phyloP scores from a whole-genome alignment of 2,888 invertebrate genomes.

The Clusia tigrina region DNA sequence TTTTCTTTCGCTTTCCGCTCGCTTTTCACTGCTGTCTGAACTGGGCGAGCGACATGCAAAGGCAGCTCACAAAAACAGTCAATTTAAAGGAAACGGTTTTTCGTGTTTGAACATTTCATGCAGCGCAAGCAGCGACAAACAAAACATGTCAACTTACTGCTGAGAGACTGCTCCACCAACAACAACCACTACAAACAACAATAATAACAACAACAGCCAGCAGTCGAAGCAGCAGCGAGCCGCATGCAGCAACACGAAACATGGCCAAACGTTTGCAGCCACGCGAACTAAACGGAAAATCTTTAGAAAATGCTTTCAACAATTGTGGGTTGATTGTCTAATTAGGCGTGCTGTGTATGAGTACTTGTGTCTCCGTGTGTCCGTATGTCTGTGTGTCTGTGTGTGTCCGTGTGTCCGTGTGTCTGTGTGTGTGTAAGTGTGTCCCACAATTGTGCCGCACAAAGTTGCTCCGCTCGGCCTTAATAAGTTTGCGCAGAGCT shows the following conservation, averaged over 20 bases:
- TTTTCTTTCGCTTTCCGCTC: not conserved
- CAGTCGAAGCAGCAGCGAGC: slow-evolving; percentile 22
- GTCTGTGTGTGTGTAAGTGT: not conserved
- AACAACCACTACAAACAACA: not conserved
- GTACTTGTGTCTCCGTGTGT: too few relatives aligned
- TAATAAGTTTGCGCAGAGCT: too few relatives aligned
- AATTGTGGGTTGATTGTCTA: too few relatives aligned
- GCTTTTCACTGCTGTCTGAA: too few relatives aligned
- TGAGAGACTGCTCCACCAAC: too few relatives aligned
- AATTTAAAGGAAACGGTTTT: not conserved
- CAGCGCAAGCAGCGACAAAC: slow-evolving; percentile 26
- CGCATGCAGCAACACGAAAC: slow-evolving; percentile 15
- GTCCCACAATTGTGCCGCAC: too few relatives aligned
- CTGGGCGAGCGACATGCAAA: too few relatives aligned
- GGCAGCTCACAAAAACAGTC: too few relatives aligned
- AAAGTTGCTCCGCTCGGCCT: too few relatives aligned
- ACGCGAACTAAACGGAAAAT: not conserved
- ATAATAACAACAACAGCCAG: not conserved
- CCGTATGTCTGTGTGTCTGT: not conserved
- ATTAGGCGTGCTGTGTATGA: too few relatives aligned
- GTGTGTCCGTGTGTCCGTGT: not conserved
- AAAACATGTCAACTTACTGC: slow-evolving; percentile 21
- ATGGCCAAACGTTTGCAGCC: not conserved
- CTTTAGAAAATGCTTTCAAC: too few relatives aligned
- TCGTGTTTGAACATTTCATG: slow-evolving; percentile 6